These are phyloP conservation scores for Hipparchia semele DNA, from an alignment of 2,888 invertebrate genomes.

Conservation along the genomic window DNA sequence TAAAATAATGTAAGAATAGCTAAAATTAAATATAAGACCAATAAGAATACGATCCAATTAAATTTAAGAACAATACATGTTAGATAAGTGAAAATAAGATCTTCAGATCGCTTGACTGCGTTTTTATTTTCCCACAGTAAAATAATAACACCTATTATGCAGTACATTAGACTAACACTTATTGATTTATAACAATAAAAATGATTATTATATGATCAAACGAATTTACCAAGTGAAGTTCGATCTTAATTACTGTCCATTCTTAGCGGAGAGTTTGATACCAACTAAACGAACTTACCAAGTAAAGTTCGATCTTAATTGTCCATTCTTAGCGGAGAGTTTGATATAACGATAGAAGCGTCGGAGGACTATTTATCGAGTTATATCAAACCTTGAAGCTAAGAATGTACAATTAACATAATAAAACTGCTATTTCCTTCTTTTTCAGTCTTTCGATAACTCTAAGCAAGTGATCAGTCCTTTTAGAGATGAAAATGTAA, in stretches of 20 bases:
- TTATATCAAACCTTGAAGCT: too few species aligned
- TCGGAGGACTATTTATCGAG: too few species aligned
- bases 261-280: too few species aligned
- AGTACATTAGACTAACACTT: neutral
- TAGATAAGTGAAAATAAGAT: neutral
- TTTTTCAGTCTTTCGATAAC: slow-evolving; percentile 4
- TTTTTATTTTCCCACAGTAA: slow-evolving; percentile 10
- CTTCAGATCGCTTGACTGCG: neutral
- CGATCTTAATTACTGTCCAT: too few species aligned
- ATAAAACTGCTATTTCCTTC: neutral
- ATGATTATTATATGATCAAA: neutral
- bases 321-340: too few species aligned
- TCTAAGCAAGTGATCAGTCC: neutral
- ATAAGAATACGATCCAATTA: neutral
- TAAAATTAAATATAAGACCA: neutral
- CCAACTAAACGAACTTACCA: too few species aligned
- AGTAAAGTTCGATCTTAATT: too few species aligned
- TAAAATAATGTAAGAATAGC: too few species aligned
- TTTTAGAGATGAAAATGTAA: neutral
- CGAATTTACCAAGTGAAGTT: too few species aligned
- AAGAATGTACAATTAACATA: too few species aligned
- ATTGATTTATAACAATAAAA: neutral
- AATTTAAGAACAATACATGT: neutral
- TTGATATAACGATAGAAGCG: too few species aligned
- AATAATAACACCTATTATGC: neutral